Evolutionary conservation across 2,113 vertebrate genomes (phyloP), one percentile per base, ranked within the genome.

Genomic region (Rhinoderma darwinii): DNA sequence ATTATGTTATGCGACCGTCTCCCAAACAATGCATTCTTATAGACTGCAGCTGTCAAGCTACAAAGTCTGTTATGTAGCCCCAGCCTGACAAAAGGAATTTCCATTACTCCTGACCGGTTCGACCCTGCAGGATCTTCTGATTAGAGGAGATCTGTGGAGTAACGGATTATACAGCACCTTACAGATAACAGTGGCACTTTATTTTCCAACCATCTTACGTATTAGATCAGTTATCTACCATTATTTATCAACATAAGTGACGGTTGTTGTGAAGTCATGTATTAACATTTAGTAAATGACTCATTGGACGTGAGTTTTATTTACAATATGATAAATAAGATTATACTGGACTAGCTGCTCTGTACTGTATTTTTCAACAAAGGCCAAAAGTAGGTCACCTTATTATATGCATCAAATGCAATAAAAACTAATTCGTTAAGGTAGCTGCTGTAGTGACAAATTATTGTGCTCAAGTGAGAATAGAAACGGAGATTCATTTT

Each of bases 301-400:
- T 54, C 47, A 54, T 56, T 54, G 39, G 79, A 63, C 37, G 56
- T 11, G 15, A 59, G 27, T 44, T 82, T 59, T 66, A 82, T 82
- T 82, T 82, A 82, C 79, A 82, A 27, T 82, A 63, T 66, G 79
- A 63, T 82, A 81, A 54, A 81, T 59, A 39, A 39, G 35, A 82
- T 63, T 82, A 66, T 44, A 82, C n/a, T 22, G 59, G 79, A 82
- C 79, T 22, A 82, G 41, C 56, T 82, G 56, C 79, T 66, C 56
- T 82, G 56, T 81, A 81, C 25, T 47, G 41, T 27, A 50, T 51
- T 78, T 76, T 20, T 51, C 44, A 82, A 61, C 17, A 17, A 56
- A 43, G 35, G 20, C 32, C 14, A 43, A 63, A 81, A 51, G 30
- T 22, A 25, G 32, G n/a, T 82, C 1, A 25, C 22, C n/a, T 63